Evolutionary conservation across 2,113 vertebrate species (phyloP).

Genomic region (Leptobrachium ailaonicum): DNA sequence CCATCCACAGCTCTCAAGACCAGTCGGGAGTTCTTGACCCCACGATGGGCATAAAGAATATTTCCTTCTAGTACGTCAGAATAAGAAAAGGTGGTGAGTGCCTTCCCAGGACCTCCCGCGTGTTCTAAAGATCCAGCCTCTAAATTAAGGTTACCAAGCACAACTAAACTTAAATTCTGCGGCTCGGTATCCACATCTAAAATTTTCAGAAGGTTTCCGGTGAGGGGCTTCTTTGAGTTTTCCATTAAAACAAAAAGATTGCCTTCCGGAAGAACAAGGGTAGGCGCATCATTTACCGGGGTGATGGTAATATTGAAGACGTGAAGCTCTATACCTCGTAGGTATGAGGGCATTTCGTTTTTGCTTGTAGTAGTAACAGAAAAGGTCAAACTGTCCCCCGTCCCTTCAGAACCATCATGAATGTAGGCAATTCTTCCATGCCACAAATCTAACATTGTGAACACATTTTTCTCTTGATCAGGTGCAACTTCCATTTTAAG

Average conservation of each 20-base stretch:
- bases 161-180: conserved; percentile 69
- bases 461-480: conserved; percentile 68
- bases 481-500: conserved; percentile 73
- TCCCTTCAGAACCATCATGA: conserved; percentile 84
- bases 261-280: conserved; percentile 78
- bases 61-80: conserved; percentile 71
- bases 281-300: conserved; percentile 82
- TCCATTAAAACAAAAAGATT: conserved; percentile 81
- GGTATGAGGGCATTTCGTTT: conserved; percentile 68
- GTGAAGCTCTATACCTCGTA: conserved; percentile 68
- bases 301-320: conserved; percentile 75
- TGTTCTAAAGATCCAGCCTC: conserved; percentile 85
- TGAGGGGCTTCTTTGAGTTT: conserved; percentile 81
- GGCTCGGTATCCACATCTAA: conserved; percentile 77
- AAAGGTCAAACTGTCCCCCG: conserved; percentile 79
- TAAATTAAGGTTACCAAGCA: conserved; percentile 81
- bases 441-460: conserved; percentile 82
- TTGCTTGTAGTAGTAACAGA: conserved; percentile 74
- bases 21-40: conserved; percentile 79
- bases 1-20: conserved; percentile 84
- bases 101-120: conserved; percentile 66
- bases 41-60: conserved; percentile 79
- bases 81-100: conserved; percentile 74
- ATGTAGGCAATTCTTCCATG: conserved; percentile 79
- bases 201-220: conserved; percentile 71